phyloP scores from a whole-genome alignment of 2,797 vertebrate species.

The Pangasius sanitwongsei region DNA sequence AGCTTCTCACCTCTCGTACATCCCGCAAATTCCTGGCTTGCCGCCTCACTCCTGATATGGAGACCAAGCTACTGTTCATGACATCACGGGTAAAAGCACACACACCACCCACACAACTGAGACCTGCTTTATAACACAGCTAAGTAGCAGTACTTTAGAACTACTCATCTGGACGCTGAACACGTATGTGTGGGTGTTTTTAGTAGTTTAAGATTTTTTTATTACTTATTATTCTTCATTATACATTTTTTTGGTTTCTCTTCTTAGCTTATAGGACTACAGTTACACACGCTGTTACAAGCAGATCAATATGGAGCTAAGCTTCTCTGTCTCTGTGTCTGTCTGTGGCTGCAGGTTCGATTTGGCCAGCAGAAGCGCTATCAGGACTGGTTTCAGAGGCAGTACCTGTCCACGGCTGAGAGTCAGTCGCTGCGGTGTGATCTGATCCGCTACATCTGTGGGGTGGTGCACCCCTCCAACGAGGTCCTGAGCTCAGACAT shows the following conservation, averaged over 20 bases:
- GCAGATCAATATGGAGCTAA: neutral
- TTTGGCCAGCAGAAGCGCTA: slow-evolving; percentile 97
- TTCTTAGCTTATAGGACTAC: neutral
- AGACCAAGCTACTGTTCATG: slow-evolving; percentile 97
- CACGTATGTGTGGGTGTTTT: neutral
- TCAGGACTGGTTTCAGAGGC: slow-evolving; percentile 97
- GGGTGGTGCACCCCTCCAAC: slow-evolving; percentile 94
- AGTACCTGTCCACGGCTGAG: slow-evolving; percentile 92
- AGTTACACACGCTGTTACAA: neutral
- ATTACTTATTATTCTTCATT: neutral
- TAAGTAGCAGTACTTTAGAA: neutral
- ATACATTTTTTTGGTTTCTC: too few relatives aligned
- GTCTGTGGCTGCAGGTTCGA: slow-evolving; percentile 77
- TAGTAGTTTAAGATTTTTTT: neutral
- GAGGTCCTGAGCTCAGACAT: slow-evolving; percentile 97
- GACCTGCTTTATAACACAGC: neutral
- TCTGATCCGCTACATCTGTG: slow-evolving; percentile 96
- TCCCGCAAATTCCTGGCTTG: slow-evolving; percentile 96
- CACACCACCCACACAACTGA: neutral
- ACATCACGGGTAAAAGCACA: slow-evolving; percentile 85
- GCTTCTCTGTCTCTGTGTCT: neutral
- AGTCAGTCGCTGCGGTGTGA: slow-evolving; percentile 95
- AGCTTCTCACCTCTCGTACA: slow-evolving; percentile 91
- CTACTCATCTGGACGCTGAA: neutral
- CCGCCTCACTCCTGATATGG: slow-evolving; percentile 96